A percentile compares a stretch with the other conserved stretches of the same genome.
These are phyloP conservation scores for Characodon lateralis DNA, from an alignment of 2,797 vertebrate species.

Conservation along the genomic window DNA sequence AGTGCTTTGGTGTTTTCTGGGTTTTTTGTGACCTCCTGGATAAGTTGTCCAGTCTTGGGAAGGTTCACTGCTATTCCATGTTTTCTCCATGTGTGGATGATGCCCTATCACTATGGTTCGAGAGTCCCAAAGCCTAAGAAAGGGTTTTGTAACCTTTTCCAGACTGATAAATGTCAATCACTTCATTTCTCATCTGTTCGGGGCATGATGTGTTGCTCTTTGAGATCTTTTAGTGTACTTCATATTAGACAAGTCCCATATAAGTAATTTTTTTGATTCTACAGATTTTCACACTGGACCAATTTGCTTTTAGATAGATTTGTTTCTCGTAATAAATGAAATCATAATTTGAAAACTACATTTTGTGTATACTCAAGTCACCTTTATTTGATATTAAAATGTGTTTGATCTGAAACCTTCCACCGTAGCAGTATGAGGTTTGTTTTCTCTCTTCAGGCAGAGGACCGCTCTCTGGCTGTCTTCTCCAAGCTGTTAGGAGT, in stretches of 20 bases:
- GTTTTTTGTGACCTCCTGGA: background rate
- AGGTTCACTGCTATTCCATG: background rate
- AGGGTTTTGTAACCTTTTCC: background rate
- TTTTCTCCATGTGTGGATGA: background rate
- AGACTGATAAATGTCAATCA: background rate
- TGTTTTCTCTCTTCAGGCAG: slow-evolving; percentile 54
- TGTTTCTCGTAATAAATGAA: background rate
- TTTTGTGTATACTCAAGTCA: background rate
- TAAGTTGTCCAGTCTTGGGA: background rate
- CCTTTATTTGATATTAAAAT: background rate
- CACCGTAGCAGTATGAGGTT: background rate
- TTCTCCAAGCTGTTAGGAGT: slow-evolving; percentile 82
- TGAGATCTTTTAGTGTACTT: background rate
- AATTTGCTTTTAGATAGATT: background rate
- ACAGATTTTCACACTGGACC: background rate
- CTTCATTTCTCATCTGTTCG: background rate
- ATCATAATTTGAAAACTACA: background rate
- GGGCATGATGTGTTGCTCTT: background rate
- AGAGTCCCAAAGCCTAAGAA: background rate
- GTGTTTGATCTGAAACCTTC: background rate
- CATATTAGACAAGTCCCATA: background rate
- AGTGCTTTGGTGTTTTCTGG: background rate
- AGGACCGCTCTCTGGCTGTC: slow-evolving; percentile 71
- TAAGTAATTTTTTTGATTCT: background rate
- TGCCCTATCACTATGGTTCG: background rate